These are phyloP conservation scores for Agrochola macilenta DNA, from an alignment of 2,888 invertebrate species.

Conservation along the genomic window DNA sequence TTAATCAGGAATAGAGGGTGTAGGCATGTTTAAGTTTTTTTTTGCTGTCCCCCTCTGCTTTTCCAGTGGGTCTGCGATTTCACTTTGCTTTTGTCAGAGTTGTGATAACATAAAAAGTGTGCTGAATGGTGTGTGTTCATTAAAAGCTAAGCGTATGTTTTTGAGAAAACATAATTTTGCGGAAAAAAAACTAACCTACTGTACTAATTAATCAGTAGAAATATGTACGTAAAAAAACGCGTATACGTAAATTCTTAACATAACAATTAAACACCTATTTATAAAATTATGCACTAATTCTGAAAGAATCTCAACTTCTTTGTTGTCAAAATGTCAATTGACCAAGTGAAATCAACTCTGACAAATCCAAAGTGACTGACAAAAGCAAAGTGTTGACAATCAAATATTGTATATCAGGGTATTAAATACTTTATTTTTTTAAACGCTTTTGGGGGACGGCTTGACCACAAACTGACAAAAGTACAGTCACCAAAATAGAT, in stretches of 20 bases:
- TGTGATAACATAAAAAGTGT: not conserved
- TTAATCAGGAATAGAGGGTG: slow-evolving; percentile 52
- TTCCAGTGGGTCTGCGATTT: slow-evolving; percentile 35
- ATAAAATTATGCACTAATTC: not conserved
- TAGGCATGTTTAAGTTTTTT: slow-evolving; percentile 44
- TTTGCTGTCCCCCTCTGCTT: slow-evolving; percentile 45
- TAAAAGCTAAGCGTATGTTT: not conserved
- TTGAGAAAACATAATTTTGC: not conserved
- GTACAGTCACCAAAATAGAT: slow-evolving; percentile 10
- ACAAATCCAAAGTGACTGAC: slow-evolving; percentile 44
- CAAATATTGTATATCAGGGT: slow-evolving; percentile 58
- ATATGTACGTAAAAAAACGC: not conserved
- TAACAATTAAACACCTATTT: not conserved
- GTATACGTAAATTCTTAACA: not conserved
- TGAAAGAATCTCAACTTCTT: not conserved
- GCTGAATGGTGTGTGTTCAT: not conserved
- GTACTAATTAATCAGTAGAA: not conserved
- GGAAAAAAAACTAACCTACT: not conserved
- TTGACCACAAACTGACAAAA: slow-evolving; percentile 11
- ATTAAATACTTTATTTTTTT: slow-evolving; percentile 51
- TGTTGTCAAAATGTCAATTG: too few relatives aligned
- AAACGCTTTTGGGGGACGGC: slow-evolving; percentile 40
- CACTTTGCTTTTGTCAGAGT: slow-evolving; percentile 45
- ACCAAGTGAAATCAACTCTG: slow-evolving; percentile 23
- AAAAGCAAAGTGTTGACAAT: slow-evolving; percentile 38